Conservation (phyloP, 2,113 vertebrate species). For the Zosterops japonicus region DNA sequence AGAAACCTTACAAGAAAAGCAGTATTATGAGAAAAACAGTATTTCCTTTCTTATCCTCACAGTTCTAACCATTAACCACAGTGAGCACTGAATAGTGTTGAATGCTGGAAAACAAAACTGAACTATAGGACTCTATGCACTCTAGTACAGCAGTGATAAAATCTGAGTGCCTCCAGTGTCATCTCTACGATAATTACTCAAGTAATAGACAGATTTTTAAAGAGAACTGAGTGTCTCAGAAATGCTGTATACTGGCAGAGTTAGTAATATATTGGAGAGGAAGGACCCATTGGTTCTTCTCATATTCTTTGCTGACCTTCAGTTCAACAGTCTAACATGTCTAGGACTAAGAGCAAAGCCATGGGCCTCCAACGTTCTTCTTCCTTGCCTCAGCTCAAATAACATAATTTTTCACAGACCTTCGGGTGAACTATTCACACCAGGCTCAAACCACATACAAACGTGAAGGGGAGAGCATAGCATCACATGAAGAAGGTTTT, state of each 20-base stretch:
- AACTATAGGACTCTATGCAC: background rate
- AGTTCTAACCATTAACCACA: background rate
- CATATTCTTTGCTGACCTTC: background rate
- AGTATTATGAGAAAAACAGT: background rate
- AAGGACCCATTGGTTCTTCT: background rate
- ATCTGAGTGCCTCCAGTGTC: background rate
- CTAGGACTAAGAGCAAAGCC: background rate
- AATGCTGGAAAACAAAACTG: background rate
- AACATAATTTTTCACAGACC: background rate
- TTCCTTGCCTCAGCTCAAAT: background rate
- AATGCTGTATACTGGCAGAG: background rate
- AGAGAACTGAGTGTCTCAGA: background rate
- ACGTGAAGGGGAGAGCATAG: background rate
- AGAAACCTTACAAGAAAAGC: background rate
- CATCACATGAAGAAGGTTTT: background rate
- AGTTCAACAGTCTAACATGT: background rate
- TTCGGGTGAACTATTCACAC: background rate
- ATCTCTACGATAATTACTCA: background rate
- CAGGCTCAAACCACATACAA: background rate
- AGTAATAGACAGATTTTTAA: background rate
- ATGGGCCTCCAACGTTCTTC: background rate
- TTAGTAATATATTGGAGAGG: background rate
- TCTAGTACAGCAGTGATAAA: background rate
- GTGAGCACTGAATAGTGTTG: background rate
- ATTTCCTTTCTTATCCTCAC: background rate